A percentile compares a stretch with the other conserved stretches of the same genome.
Evolutionary conservation across 2,888 invertebrate genomes (phyloP).

Genomic region (Pollenia amentaria): DNA sequence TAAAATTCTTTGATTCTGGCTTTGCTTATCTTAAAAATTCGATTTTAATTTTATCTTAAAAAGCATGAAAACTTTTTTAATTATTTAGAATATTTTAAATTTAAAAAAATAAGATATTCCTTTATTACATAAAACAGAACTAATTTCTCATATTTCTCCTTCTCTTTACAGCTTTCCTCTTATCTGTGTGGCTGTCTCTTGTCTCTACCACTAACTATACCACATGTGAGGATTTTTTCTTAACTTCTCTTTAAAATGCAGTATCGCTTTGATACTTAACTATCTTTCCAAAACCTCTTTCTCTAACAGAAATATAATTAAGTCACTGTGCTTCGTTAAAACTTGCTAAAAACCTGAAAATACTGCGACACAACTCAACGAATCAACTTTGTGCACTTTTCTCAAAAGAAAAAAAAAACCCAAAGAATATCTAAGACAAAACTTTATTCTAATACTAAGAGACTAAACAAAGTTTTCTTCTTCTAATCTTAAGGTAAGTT

Average conservation of each 20-base stretch:
- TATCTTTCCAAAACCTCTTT: not conserved
- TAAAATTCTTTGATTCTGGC: too few species aligned
- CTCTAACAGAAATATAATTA: slow-evolving; percentile 27
- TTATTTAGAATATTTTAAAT: too few species aligned
- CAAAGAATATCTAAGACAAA: slow-evolving; percentile 44
- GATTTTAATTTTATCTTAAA: too few species aligned
- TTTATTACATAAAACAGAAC: too few species aligned
- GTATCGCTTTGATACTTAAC: slow-evolving; percentile 15
- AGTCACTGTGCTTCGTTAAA: slow-evolving; percentile 61
- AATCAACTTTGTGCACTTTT: slow-evolving; percentile 69
- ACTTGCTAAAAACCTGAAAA: slow-evolving; percentile 15
- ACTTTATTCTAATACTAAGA: slow-evolving; percentile 35
- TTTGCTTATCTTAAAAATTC: too few species aligned
- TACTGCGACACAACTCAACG: slow-evolving; percentile 57
- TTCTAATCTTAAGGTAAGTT: slow-evolving; percentile 71
- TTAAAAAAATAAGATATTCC: too few species aligned
- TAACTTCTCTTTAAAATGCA: not conserved
- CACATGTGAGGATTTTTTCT: not conserved
- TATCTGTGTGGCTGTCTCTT: slow-evolving; percentile 45
- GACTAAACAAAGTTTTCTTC: slow-evolving; percentile 55
- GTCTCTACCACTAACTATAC: not conserved
- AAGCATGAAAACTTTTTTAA: too few species aligned
- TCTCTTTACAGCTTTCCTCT: slow-evolving; percentile 60
- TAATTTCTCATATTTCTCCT: not conserved
- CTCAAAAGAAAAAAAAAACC: slow-evolving; percentile 38